These are phyloP conservation scores for Garra rufa DNA, from an alignment of 2,113 vertebrate species.

Conservation along the genomic window DNA sequence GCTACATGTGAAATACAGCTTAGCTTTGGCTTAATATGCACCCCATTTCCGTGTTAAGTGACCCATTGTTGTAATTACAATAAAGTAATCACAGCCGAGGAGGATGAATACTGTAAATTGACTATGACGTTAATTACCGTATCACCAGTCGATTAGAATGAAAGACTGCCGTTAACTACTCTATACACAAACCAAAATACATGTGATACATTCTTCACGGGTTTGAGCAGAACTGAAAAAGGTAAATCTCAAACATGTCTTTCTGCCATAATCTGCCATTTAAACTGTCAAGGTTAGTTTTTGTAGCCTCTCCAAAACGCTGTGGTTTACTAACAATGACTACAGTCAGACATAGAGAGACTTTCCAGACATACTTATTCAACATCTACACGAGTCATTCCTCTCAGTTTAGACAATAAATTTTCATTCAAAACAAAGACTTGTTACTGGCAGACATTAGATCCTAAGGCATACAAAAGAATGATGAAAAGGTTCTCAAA, in stretches of 20 bases:
- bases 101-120: background rate
- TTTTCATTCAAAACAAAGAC: constrained; percentile 63
- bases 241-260: background rate
- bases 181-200: background rate
- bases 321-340: constrained; percentile 53
- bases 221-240: background rate
- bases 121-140: background rate
- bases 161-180: background rate
- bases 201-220: background rate
- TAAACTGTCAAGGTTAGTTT: constrained; percentile 23
- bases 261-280: background rate
- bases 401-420: constrained; percentile 65
- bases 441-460: constrained; percentile 61
- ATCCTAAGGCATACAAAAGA: constrained; percentile 12
- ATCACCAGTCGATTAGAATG: background rate
- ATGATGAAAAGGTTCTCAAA: constrained; percentile 35
- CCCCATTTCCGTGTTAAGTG: background rate
- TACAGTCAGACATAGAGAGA: constrained; percentile 55
- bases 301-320: constrained; percentile 7
- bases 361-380: constrained; percentile 64
- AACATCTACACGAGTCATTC: constrained; percentile 57
- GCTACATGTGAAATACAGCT: background rate
- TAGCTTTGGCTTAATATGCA: background rate
- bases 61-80: background rate
- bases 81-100: background rate